Conservation (phyloP, 2,797 vertebrate genomes). For the Calcarius lapponicus region DNA sequence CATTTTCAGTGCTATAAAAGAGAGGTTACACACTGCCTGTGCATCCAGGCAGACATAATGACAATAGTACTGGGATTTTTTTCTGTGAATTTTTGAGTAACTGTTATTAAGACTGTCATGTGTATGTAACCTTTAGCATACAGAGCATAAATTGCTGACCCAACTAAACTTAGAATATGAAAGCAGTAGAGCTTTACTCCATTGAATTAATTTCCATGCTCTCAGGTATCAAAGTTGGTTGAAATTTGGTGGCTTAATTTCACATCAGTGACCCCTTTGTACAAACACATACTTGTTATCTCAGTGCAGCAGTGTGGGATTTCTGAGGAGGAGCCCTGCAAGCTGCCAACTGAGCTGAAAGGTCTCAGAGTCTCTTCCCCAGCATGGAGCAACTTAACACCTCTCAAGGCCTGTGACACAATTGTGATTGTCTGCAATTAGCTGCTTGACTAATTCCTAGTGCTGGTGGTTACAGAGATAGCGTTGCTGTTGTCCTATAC, state of each 20-base stretch:
- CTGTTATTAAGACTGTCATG: not conserved
- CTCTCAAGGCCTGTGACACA: not conserved
- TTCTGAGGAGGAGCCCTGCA: not conserved
- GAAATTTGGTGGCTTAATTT: not conserved
- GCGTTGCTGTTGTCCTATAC: not conserved
- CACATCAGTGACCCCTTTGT: not conserved
- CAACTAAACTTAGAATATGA: not conserved
- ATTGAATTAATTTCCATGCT: not conserved
- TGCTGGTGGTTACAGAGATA: not conserved
- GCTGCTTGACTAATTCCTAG: not conserved
- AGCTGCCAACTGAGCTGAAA: fast-evolving
- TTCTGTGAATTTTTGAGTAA: not conserved
- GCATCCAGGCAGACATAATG: not conserved
- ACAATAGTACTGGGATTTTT: not conserved
- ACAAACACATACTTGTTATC: not conserved
- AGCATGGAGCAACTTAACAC: fast-evolving
- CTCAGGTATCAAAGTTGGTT: not conserved
- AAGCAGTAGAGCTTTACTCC: not conserved
- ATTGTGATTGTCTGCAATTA: not conserved
- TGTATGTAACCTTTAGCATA: not conserved
- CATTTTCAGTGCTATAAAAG: not conserved
- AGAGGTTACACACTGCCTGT: not conserved
- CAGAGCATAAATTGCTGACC: not conserved
- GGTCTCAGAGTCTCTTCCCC: not conserved
- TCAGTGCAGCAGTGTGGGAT: not conserved